These are phyloP conservation scores for Clostera curtula DNA, from an alignment of 2,888 invertebrate genomes.

Conservation along the genomic window DNA sequence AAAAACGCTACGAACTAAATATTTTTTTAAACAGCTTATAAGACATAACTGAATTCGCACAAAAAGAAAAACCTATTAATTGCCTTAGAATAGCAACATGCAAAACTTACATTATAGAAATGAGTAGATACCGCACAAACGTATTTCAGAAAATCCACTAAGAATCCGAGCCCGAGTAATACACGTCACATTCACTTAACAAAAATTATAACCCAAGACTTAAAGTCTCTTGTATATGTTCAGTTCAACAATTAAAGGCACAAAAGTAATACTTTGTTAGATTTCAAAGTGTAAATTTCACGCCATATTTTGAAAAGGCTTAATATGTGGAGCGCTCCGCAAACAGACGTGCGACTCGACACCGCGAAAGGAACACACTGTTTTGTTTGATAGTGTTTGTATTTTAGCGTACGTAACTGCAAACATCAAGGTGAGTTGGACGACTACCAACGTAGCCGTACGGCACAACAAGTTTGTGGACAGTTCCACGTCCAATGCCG, in stretches of 20 bases:
- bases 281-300: conserved; percentile 16
- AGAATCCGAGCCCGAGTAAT: conserved; percentile 30
- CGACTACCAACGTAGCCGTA: conserved; percentile 37
- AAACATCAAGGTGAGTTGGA: conserved; percentile 60
- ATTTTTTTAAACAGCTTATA: too few relatives aligned
- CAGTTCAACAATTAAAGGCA: conserved; percentile 28
- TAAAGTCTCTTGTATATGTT: conserved; percentile 9
- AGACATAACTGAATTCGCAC: too few relatives aligned
- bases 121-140: conserved; percentile 35
- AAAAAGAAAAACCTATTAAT: too few relatives aligned
- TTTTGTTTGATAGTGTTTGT: conserved; percentile 70
- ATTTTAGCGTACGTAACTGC: conserved; percentile 64
- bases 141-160: conserved; percentile 41
- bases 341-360: conserved; percentile 39
- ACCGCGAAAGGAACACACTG: conserved; percentile 54
- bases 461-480: conserved; percentile 31
- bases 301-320: conserved; percentile 22
- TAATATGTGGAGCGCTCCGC: conserved; percentile 17
- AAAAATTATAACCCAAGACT: conserved; percentile 20
- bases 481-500: conserved; percentile 29
- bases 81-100: not conserved
- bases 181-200: conserved; percentile 38
- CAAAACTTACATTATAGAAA: conserved; percentile 39
- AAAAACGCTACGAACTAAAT: too few relatives aligned
- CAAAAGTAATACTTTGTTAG: conserved; percentile 18